Percentiles rank a stretch among this genome's conserved stretches.
Conservation (phyloP, 2,797 vertebrate genomes). For the Lepus townsendii region DNA sequence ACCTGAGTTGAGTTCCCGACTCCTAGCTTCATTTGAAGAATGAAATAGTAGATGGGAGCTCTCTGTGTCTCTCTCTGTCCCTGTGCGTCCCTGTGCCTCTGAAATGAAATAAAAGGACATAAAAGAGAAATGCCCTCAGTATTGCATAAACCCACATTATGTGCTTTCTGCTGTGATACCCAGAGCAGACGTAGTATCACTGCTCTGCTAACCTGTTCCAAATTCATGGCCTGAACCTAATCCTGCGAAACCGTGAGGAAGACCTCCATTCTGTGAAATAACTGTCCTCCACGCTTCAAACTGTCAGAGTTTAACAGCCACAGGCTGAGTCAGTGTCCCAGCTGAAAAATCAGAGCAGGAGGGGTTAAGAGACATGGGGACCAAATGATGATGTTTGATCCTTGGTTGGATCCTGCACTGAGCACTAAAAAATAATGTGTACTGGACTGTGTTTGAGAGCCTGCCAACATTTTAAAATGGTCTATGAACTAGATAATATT, state of each 20-base stretch:
- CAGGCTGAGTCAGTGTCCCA: background rate
- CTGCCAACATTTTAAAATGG: conserved; percentile 17
- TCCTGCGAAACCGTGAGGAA: background rate
- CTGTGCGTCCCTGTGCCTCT: no score
- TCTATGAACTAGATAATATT: background rate
- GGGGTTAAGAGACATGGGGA: background rate
- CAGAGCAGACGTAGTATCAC: background rate
- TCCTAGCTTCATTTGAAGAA: no score
- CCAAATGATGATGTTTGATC: background rate
- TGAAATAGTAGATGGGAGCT: no score
- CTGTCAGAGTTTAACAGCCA: background rate
- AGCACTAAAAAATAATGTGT: background rate
- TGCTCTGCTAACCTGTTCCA: background rate
- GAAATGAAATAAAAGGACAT: no score
- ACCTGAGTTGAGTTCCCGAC: no score
- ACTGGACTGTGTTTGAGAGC: conserved; percentile 16
- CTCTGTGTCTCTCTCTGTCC: no score
- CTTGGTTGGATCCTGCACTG: background rate
- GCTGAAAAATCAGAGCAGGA: background rate
- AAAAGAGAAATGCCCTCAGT: background rate
- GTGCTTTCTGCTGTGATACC: background rate
- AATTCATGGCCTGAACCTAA: background rate
- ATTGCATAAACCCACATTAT: background rate
- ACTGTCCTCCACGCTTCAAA: background rate
- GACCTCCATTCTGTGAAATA: background rate